Evolutionary conservation across 2,888 invertebrate genomes (phyloP).

Genomic region (Anodontia alba): DNA sequence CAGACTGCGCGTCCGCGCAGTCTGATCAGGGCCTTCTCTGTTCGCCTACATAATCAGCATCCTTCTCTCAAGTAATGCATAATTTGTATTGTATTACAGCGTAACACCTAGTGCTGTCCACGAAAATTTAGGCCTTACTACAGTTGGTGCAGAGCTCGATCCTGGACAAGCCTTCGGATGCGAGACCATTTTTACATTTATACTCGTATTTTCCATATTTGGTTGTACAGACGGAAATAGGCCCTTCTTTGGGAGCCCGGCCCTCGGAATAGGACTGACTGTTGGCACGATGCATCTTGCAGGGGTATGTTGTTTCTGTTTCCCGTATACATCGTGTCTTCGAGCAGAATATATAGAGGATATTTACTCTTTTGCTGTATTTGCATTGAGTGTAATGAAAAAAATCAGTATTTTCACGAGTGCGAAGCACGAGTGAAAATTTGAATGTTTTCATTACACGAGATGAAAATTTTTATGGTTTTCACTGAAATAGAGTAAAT

Average conservation of each 20-base stretch:
- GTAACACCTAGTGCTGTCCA: constrained; percentile 61
- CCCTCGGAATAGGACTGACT: constrained; percentile 94
- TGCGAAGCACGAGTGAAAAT: too few species aligned
- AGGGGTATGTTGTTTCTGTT: constrained; percentile 89
- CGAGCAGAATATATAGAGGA: too few species aligned
- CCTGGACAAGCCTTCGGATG: constrained; percentile 92
- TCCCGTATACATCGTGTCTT: too few species aligned
- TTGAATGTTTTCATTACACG: too few species aligned
- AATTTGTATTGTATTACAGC: constrained; percentile 38
- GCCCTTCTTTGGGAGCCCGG: constrained; percentile 92
- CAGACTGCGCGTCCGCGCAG: not conserved
- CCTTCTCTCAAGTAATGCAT: too few species aligned
- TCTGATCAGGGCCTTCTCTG: not conserved
- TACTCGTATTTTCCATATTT: constrained; percentile 94
- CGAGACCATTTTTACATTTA: constrained; percentile 94
- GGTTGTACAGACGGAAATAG: constrained; percentile 92
- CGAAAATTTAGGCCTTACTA: constrained; percentile 70
- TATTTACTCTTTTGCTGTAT: too few species aligned
- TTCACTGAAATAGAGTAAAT: too few species aligned
- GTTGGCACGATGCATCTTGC: constrained; percentile 94
- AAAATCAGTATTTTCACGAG: too few species aligned
- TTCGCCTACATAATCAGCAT: not conserved
- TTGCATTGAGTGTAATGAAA: too few species aligned
- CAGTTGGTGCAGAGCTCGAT: constrained; percentile 71
- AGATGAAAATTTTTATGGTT: too few species aligned